A percentile compares a stretch with the other conserved stretches of the same genome.
Conservation (phyloP, 2,888 invertebrate genomes). For the Neria commutata region DNA sequence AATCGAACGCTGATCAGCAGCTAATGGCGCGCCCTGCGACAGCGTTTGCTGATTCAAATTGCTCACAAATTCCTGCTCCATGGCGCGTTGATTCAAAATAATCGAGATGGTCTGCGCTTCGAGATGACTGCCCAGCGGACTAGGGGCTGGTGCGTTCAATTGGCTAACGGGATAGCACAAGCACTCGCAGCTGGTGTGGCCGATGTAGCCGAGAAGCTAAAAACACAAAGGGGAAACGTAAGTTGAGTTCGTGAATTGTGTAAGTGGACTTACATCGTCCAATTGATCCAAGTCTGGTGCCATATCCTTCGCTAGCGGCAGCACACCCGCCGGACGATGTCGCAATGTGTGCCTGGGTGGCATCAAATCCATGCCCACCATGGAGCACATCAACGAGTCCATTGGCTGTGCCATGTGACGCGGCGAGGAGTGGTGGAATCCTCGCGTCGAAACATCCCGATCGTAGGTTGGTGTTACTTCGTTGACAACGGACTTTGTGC, state of each 20-base stretch:
- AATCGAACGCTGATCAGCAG: conserved; percentile 48
- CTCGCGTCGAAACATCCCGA: conserved; percentile 17
- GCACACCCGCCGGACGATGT: conserved; percentile 74
- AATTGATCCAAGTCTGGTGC: conserved; percentile 90
- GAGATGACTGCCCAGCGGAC: conserved; percentile 75
- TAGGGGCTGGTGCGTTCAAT: conserved; percentile 79
- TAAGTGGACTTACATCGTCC: conserved; percentile 75
- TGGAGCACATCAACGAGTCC: conserved; percentile 47
- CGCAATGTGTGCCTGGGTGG: conserved; percentile 74
- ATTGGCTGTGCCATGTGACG: conserved; percentile 39
- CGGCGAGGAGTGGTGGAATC: conserved; percentile 30
- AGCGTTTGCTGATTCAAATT: conserved; percentile 43
- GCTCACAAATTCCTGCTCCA: conserved; percentile 77
- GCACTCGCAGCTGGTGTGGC: conserved; percentile 90
- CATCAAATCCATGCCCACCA: conserved; percentile 63
- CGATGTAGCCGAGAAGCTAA: conserved; percentile 89
- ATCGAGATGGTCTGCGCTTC: conserved; percentile 87
- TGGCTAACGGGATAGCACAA: conserved; percentile 69
- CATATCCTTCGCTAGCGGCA: conserved; percentile 82
- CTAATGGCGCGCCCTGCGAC: conserved; percentile 24
- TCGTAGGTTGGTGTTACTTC: neutral
- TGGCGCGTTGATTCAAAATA: conserved; percentile 81
- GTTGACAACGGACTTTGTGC: neutral
- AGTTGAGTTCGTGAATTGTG: neutral
- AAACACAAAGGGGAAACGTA: conserved; percentile 28